phyloP scores from a whole-genome alignment of 2,888 invertebrate species.

The Chrysolina oricalcia region DNA sequence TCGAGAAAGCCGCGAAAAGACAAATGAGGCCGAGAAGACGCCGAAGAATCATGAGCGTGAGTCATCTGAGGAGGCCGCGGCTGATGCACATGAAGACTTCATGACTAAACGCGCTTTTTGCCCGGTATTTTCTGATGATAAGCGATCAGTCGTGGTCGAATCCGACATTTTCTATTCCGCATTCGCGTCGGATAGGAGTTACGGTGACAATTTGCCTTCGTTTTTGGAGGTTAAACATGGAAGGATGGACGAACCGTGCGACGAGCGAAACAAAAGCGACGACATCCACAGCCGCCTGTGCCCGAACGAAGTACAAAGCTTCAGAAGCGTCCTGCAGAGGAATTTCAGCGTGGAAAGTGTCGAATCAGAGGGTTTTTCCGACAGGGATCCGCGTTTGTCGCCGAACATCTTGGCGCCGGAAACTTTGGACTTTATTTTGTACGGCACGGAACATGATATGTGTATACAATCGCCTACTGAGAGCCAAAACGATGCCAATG shows the following conservation, averaged over 20 bases:
- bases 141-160: conserved; percentile 29
- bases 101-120: conserved; percentile 49
- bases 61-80: conserved; percentile 46
- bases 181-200: conserved; percentile 31
- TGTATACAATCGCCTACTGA: conserved; percentile 62
- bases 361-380: conserved; percentile 51
- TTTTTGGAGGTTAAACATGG: conserved; percentile 46
- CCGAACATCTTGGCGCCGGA: conserved; percentile 42
- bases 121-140: conserved; percentile 35
- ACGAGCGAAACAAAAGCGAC: conserved; percentile 19
- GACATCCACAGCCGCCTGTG: conserved; percentile 37
- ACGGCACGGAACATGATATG: conserved; percentile 62
- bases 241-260: conserved; percentile 50
- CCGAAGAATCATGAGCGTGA: conserved; percentile 41
- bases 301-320: conserved; percentile 48
- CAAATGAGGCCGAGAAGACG: conserved; percentile 34
- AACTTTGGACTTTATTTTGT: conserved; percentile 64
- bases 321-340: conserved; percentile 43
- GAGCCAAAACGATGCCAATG: conserved; percentile 54
- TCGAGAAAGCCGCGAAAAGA: conserved; percentile 34
- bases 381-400: conserved; percentile 49
- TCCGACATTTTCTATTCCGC: conserved; percentile 27
- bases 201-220: conserved; percentile 24
- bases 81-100: conserved; percentile 32
- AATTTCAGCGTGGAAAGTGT: conserved; percentile 55